phyloP scores from a whole-genome alignment of 2,113 vertebrate species.

The Albula goreensis region DNA sequence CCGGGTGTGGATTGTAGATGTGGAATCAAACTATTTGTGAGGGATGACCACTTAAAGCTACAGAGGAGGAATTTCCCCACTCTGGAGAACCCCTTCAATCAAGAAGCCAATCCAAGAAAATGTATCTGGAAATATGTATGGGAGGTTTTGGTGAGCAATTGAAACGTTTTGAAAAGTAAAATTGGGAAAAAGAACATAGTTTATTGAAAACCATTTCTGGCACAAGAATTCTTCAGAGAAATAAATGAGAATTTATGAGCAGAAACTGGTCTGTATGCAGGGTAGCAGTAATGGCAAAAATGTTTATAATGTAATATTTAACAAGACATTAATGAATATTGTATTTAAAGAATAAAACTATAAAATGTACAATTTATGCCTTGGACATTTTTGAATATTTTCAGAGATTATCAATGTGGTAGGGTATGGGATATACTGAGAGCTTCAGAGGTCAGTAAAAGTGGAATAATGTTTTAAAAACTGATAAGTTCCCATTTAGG shows the following conservation, averaged over 20 bases:
- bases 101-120: background rate
- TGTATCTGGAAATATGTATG: background rate
- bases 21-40: background rate
- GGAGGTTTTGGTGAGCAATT: background rate
- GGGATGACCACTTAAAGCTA: background rate
- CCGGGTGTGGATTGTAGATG: background rate
- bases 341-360: conserved; percentile 7
- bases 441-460: too few relatives aligned
- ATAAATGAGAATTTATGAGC: background rate
- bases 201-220: background rate
- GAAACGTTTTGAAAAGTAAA: background rate
- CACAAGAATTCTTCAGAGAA: background rate
- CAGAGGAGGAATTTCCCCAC: background rate
- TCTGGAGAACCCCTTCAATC: background rate
- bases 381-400: background rate
- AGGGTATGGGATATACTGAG: too few relatives aligned
- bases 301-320: conserved; percentile 6
- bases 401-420: too few relatives aligned
- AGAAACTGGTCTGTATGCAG: background rate
- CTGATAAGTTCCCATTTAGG: too few relatives aligned
- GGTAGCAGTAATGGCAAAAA: background rate
- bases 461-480: too few relatives aligned
- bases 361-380: background rate
- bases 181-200: background rate
- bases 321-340: background rate